phyloP scores from a whole-genome alignment of 2,888 invertebrate genomes.

The Cryptosula pallasiana region DNA sequence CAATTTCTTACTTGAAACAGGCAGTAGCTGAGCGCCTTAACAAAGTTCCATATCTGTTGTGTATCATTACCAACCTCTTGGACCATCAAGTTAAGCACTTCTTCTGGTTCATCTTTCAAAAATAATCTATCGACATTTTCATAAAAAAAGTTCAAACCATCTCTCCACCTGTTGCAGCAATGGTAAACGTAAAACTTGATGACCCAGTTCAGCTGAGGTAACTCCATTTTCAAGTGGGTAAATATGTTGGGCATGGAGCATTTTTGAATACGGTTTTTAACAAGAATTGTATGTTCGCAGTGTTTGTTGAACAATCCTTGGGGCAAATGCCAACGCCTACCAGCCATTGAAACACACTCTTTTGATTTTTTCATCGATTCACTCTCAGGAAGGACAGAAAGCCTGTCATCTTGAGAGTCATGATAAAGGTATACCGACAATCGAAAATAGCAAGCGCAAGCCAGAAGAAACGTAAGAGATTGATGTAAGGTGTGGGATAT shows the following conservation, averaged over 20 bases:
- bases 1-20: not conserved
- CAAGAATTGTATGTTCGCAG: not conserved
- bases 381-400: not conserved
- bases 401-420: not conserved
- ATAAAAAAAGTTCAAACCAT: not conserved
- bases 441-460: conserved; percentile 1
- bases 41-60: not conserved
- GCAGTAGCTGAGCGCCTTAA: not conserved
- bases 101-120: not conserved
- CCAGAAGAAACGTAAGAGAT: not conserved
- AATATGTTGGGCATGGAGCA: not conserved
- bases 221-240: not conserved
- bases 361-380: not conserved
- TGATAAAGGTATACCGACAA: not conserved
- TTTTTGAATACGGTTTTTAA: not conserved
- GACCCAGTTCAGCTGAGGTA: not conserved
- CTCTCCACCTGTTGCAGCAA: not conserved
- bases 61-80: not conserved
- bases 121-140: not conserved
- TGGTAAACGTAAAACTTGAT: not conserved
- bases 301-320: not conserved
- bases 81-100: not conserved
- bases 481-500: not conserved
- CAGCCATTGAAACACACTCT: not conserved
- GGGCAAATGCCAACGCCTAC: not conserved